These are phyloP conservation scores for Sinonovacula constricta DNA, from an alignment of 1,140 invertebrate species.

Conservation along the genomic window DNA sequence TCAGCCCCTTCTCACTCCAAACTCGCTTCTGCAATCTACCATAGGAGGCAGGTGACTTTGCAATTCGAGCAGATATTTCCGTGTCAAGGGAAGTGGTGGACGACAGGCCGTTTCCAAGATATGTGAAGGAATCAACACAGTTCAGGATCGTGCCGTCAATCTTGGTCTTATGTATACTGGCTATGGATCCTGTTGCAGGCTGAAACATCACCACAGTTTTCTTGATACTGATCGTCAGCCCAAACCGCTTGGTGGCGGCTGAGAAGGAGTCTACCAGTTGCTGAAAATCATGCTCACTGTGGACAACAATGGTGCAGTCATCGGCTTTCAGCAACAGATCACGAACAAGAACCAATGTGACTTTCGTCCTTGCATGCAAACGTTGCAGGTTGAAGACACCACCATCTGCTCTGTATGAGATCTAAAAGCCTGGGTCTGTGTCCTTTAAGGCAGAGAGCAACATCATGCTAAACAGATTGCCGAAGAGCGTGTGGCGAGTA, in stretches of 20 bases:
- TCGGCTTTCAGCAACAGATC: too few species aligned
- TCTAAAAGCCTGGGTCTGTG: conserved; percentile 14
- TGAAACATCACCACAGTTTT: conserved; percentile 50
- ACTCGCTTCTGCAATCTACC: conserved; percentile 17
- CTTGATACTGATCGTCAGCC: conserved; percentile 34
- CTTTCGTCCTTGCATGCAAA: too few species aligned
- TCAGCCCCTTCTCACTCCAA: conserved; percentile 20
- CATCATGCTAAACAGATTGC: not conserved
- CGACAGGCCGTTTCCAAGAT: conserved; percentile 39
- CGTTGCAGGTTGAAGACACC: not conserved
- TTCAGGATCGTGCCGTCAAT: not conserved
- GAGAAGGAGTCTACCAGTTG: conserved; percentile 37
- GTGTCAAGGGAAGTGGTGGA: not conserved
- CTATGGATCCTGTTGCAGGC: conserved; percentile 5
- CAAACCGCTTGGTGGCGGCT: conserved; percentile 6
- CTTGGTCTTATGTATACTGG: conserved; percentile 17
- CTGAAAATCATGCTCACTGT: conserved; percentile 30
- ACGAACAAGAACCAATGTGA: too few species aligned
- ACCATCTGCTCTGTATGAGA: conserved; percentile 18
- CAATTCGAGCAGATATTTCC: conserved; percentile 22
- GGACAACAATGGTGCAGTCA: not conserved
- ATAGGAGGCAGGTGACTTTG: conserved; percentile 20
- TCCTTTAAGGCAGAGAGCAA: not conserved
- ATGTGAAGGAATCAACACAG: too few species aligned
- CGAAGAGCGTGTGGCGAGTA: conserved; percentile 8